Percentiles rank a stretch among this genome's conserved stretches.
Conservation (phyloP, 1,140 invertebrate species). For the Coelopa frigida region DNA sequence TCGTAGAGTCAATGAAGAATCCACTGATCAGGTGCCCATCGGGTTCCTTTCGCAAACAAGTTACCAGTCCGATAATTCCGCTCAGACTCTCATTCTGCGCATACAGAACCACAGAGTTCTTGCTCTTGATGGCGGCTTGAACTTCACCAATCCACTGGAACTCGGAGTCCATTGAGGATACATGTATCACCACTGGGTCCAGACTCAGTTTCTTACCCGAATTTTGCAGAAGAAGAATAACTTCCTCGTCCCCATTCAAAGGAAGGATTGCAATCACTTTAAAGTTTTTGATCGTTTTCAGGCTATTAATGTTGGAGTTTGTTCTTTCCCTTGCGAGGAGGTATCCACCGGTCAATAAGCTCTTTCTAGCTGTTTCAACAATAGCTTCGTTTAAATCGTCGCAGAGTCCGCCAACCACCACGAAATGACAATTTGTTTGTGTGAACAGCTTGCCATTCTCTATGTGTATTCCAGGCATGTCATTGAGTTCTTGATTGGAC, state of each 20-base stretch:
- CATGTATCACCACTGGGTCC: constrained; percentile 29
- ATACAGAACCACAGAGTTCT: constrained; percentile 49
- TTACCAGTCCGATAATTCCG: constrained; percentile 79
- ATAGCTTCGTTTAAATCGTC: constrained; percentile 11
- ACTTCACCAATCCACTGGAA: constrained; percentile 51
- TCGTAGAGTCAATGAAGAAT: constrained; percentile 57
- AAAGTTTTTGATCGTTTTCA: constrained; percentile 21
- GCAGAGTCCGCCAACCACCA: constrained; percentile 46
- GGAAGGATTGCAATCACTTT: constrained; percentile 32
- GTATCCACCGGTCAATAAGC: constrained; percentile 46
- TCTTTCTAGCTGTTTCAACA: constrained; percentile 23
- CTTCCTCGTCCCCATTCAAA: constrained; percentile 26
- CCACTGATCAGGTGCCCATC: constrained; percentile 56
- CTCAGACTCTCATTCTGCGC: constrained; percentile 56
- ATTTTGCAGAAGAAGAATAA: constrained; percentile 42
- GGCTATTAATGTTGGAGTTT: constrained; percentile 16
- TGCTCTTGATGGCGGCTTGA: constrained; percentile 49
- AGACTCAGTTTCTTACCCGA: constrained; percentile 18
- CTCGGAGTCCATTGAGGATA: constrained; percentile 33
- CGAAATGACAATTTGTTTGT: constrained; percentile 53
- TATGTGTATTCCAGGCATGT: constrained; percentile 49
- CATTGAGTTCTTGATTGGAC: constrained; percentile 46
- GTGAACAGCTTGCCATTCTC: constrained; percentile 55
- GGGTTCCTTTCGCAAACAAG: constrained; percentile 64
- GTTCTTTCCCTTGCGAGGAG: constrained; percentile 46